Base-by-base conservation (phyloP, 2,113 vertebrate genomes). In the Camarhynchus parvulus region DNA sequence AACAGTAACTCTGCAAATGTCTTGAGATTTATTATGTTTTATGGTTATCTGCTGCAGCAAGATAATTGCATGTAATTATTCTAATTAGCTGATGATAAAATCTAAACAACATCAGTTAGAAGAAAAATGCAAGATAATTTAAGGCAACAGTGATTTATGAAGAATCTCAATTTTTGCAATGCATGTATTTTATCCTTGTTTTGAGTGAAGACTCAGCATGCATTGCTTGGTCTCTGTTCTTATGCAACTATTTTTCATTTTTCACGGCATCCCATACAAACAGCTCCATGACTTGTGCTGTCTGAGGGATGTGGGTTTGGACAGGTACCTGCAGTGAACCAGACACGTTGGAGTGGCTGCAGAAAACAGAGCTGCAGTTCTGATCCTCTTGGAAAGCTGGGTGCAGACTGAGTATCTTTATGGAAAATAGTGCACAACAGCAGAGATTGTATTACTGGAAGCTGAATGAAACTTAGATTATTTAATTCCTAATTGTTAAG, bases 41-140 rank as follows among this genome's bases (percentile, higher is more conserved):
- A 53, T 56, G 61, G 73, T 78, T 90, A 66, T 90, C 76, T 95
- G 66, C 83, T 72, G 80, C 86, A 88, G 46, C 35, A 68, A 74
- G 47, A 63, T 79, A 79, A 66, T 83, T 78, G 92, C 79, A 22
- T 95, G 66, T 94, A 88, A 92, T 96, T 95, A 93, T 96, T 90
- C 80, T 94, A 87, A 95, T 95, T 92, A 80, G 83, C 76, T 78
- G 64, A 18, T 89, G 92, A 97, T 95, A 96, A 92, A 93, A 96
- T 88, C 94, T 96, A 81, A 93, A 92, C 82, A 64, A 53, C 0
- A 2, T 77, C 76, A 86, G 79, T 90, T 91, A 83, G 69, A 61
- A 89, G 76, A 53, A 93, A 90, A 95, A 94, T 79, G 83, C 0
- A 1, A 78, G 77, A 92, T 87, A 56, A 83, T 59, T 78, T 30